Evolutionary conservation across 2,888 invertebrate genomes (phyloP), one percentile per base, ranked within the genome.

Genomic region (Drosophila dives): DNA sequence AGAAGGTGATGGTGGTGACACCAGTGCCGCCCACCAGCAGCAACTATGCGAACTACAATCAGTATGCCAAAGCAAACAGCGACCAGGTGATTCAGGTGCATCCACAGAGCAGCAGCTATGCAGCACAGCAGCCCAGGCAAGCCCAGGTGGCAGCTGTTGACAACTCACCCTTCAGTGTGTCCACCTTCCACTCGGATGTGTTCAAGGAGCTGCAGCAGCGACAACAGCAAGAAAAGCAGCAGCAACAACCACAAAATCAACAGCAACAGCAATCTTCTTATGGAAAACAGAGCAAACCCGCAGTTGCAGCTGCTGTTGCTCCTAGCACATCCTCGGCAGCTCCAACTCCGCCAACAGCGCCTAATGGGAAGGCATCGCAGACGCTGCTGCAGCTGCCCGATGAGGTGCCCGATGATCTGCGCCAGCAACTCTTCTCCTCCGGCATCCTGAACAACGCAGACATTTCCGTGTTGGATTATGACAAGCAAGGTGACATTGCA

Each of bases 401-500:
- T 86, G 97, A 98, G 94, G 97, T 97, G 8, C 98, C 98, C 6
- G 97, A 97, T 78, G 97, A 98, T 84, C 94, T 98, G 53, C 94
- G 97, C 48, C 95, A 97, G 90, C 97, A 98, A 87, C 93, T 98
- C 7, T 93, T 97, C 53, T 96, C 96, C 56, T 97, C 97, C 0
- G 98, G 98, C 45, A 97, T 98, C 83, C 93, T 98, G 64, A 96
- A 96, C 81, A 97, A 97, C 89, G 97, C 97, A 51, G 97, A 97
- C 84, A 97, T 98, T 70, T 97, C 97, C 80, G 95, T 98, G 55
- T 93, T 97, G 68, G 97, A 97, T 93, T 97, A 97, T 86, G 97
- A 97, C 89, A 97, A 97, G 94, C 95, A 97, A 48, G 97, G 97
- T 36, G 97, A 97, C 75, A 97, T 97, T 63, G 96, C 97, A 6